These are phyloP conservation scores for Micromys minutus DNA, from an alignment of 2,113 vertebrate genomes.

Conservation along the genomic window DNA sequence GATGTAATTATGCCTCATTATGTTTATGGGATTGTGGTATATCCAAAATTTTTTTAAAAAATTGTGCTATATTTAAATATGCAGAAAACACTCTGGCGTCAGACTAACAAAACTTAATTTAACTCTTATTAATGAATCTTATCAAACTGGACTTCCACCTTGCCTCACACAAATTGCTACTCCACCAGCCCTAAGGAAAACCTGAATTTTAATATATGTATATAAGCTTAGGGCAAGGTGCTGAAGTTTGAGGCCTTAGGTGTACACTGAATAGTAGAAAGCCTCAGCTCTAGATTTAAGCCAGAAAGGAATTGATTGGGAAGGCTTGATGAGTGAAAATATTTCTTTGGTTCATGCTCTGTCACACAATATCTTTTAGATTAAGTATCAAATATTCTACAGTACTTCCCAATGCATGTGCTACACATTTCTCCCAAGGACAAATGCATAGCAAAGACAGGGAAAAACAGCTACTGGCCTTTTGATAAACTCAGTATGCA, in stretches of 20 bases:
- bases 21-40: neutral
- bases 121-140: no score
- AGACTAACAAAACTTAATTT: neutral
- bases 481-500: neutral
- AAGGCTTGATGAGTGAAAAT: neutral
- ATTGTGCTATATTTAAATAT: neutral
- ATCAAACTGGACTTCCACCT: neutral
- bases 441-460: neutral
- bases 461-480: neutral
- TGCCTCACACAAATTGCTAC: neutral
- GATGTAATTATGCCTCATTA: neutral
- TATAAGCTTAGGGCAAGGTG: neutral
- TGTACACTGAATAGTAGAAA: neutral
- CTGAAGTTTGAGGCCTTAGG: neutral
- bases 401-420: neutral
- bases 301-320: neutral
- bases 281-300: neutral
- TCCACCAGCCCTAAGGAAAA: neutral
- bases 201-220: neutral
- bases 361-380: neutral
- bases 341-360: neutral
- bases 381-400: neutral
- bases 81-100: neutral
- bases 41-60: no score
- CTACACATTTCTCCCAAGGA: neutral